Conservation (phyloP, 2,888 invertebrate species). For the Crossocerus cetratus region DNA sequence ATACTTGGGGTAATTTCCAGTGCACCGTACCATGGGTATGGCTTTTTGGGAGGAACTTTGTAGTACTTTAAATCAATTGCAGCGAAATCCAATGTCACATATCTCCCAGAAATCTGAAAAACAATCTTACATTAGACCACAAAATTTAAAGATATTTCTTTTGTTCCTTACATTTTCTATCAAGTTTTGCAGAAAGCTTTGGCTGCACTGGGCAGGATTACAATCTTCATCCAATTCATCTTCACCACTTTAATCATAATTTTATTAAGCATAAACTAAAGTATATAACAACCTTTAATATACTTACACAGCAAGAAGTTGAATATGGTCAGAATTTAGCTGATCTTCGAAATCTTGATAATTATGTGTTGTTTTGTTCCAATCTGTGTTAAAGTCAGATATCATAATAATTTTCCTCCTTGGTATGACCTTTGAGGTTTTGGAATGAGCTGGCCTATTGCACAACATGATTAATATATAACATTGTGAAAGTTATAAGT, state of each 20-base stretch:
- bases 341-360: constrained; percentile 33
- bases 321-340: constrained; percentile 25
- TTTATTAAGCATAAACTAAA: constrained; percentile 6
- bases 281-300: constrained; percentile 9
- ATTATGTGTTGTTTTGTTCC: constrained; percentile 46
- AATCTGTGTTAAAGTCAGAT: constrained; percentile 60
- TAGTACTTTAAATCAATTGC: constrained; percentile 50
- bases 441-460: background rate
- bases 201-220: too few species aligned
- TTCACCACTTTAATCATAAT: constrained; percentile 49
- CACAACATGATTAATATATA: background rate
- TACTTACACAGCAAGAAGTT: constrained; percentile 58
- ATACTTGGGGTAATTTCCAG: constrained; percentile 54
- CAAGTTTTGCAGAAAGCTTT: too few species aligned
- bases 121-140: too few species aligned
- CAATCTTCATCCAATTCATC: constrained; percentile 29
- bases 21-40: constrained; percentile 34
- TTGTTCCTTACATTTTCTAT: too few species aligned
- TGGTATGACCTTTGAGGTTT: background rate
- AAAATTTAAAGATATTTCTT: too few species aligned
- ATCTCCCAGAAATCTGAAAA: constrained; percentile 26
- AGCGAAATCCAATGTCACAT: constrained; percentile 47
- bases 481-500: too few species aligned
- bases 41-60: constrained; percentile 13
- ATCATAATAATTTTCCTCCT: constrained; percentile 52